A percentile compares a stretch with the other conserved stretches of the same genome.
Conservation (phyloP, 2,888 invertebrate genomes). For the Caenorhabditis sulstoni region DNA sequence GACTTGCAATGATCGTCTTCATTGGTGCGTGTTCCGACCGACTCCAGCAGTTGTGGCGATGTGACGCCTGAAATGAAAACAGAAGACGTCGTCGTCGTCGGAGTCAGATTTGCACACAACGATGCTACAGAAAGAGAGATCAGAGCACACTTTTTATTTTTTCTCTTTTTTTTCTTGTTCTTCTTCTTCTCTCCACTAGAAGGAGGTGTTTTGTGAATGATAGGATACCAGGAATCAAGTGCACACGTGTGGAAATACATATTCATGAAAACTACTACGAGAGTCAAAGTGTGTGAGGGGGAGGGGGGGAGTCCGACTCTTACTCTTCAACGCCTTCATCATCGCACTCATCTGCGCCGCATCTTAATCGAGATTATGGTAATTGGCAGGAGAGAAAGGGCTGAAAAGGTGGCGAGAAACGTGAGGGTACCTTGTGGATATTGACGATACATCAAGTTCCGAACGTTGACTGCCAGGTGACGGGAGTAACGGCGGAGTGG, state of each 20-base stretch:
- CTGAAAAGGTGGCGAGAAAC: conserved; percentile 20
- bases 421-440: conserved; percentile 84
- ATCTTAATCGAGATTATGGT: conserved; percentile 47
- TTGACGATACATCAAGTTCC: conserved; percentile 89
- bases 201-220: too few species aligned
- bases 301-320: conserved; percentile 18
- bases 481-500: conserved; percentile 78
- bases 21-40: conserved; percentile 81
- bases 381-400: conserved; percentile 8
- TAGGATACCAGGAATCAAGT: too few species aligned
- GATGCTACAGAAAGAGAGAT: conserved; percentile 20
- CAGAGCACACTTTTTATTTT: conserved; percentile 39
- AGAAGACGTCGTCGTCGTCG: too few species aligned
- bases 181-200: too few species aligned
- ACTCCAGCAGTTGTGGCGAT: conserved; percentile 88
- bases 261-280: conserved; percentile 52
- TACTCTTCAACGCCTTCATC: conserved; percentile 54
- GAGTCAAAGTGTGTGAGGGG: too few species aligned
- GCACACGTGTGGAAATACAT: conserved; percentile 21
- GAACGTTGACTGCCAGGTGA: conserved; percentile 86
- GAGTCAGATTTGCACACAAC: conserved; percentile 18
- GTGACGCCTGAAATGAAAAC: conserved; percentile 85
- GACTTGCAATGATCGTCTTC: conserved; percentile 86
- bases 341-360: conserved; percentile 43
- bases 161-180: too few species aligned